A percentile compares a stretch with the other conserved stretches of the same genome.
Evolutionary conservation across 2,888 invertebrate genomes (phyloP).

Genomic region (Atrina japonica): DNA sequence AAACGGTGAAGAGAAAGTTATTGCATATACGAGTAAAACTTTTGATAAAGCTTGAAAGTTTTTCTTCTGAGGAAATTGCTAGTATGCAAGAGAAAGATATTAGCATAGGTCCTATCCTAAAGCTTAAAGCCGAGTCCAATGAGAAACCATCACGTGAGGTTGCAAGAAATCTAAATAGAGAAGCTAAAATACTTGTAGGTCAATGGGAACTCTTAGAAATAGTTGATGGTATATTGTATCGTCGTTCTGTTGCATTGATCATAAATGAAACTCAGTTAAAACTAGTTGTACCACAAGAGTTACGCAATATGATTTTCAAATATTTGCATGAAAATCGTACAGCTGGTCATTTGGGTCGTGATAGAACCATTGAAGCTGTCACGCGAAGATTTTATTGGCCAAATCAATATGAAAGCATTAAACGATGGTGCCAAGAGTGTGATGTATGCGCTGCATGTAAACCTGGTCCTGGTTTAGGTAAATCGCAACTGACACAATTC

Average conservation of each 20-base stretch:
- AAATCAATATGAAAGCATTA: no score
- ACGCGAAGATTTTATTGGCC: no score
- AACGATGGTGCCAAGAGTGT: conserved; percentile 18
- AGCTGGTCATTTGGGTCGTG: no score
- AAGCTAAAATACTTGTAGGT: neutral
- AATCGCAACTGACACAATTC: conserved; percentile 15
- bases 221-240: conserved; percentile 3
- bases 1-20: conserved; percentile 50
- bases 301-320: conserved; percentile 6
- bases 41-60: conserved; percentile 29
- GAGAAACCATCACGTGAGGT: neutral
- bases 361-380: no score
- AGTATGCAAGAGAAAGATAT: conserved; percentile 1
- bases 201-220: conserved; percentile 21
- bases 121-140: neutral
- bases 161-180: neutral
- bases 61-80: neutral
- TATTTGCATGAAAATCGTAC: conserved; percentile 5
- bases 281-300: neutral
- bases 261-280: neutral
- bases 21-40: conserved; percentile 42
- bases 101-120: neutral
- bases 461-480: conserved; percentile 23
- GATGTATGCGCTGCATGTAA: conserved; percentile 23
- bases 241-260: neutral